These are phyloP conservation scores for Danio jaintianensis DNA, from an alignment of 2,797 vertebrate genomes.

Conservation along the genomic window DNA sequence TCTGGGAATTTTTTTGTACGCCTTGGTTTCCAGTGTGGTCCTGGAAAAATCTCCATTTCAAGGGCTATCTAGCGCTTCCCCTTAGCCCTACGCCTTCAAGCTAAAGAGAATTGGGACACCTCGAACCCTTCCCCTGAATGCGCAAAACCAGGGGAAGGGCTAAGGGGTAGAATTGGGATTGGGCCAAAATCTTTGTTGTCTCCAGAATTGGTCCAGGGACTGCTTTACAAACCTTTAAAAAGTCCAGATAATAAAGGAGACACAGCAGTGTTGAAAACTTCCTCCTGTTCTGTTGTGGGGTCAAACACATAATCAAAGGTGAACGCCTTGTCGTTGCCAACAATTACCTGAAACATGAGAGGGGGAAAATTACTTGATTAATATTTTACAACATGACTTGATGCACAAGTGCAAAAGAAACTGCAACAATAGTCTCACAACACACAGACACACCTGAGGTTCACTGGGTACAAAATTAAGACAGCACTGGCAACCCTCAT, in stretches of 20 bases:
- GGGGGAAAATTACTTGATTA: constrained; percentile 29
- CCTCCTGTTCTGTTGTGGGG: constrained; percentile 90
- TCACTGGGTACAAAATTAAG: constrained; percentile 89
- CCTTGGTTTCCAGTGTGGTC: too few species aligned
- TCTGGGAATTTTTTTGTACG: too few species aligned
- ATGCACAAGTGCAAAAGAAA: neutral
- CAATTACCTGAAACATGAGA: constrained; percentile 81
- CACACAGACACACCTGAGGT: constrained; percentile 82
- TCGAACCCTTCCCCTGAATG: too few species aligned
- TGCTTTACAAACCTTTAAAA: constrained; percentile 86
- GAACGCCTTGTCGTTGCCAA: constrained; percentile 91
- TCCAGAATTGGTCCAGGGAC: neutral
- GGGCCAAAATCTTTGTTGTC: too few species aligned
- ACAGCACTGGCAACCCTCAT: constrained; percentile 90
- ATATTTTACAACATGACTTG: neutral
- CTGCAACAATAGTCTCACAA: neutral
- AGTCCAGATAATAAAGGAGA: constrained; percentile 86
- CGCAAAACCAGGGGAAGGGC: too few species aligned
- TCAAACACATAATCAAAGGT: constrained; percentile 96
- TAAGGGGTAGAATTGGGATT: too few species aligned
- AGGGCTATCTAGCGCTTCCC: too few species aligned
- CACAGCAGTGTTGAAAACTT: constrained; percentile 87
- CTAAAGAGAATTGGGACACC: too few species aligned
- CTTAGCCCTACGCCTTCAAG: too few species aligned
- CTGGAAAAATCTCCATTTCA: too few species aligned